A percentile compares a stretch with the other conserved stretches of the same genome.
phyloP scores from a whole-genome alignment of 2,888 invertebrate species.

The Diaprepes abbreviatus region DNA sequence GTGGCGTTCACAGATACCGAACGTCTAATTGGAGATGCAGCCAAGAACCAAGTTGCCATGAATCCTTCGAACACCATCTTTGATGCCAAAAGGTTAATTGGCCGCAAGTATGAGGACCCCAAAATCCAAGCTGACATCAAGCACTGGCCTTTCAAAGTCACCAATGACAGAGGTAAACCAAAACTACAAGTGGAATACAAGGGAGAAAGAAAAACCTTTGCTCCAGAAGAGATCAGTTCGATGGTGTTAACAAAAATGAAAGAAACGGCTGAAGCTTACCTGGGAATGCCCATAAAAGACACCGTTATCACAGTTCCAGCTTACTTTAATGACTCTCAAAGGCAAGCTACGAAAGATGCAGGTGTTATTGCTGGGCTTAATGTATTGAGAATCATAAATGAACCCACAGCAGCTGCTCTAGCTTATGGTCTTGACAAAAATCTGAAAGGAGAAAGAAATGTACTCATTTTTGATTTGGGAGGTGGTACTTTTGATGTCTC shows the following conservation, averaged over 20 bases:
- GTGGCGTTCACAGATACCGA: slow-evolving; percentile 81
- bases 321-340: slow-evolving; percentile 86
- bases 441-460: slow-evolving; percentile 80
- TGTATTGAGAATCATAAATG: slow-evolving; percentile 90
- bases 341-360: slow-evolving; percentile 92
- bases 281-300: slow-evolving; percentile 64
- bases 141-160: slow-evolving; percentile 85
- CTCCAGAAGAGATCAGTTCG: slow-evolving; percentile 77
- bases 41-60: slow-evolving; percentile 80
- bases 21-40: slow-evolving; percentile 78
- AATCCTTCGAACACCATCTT: slow-evolving; percentile 81
- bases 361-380: slow-evolving; percentile 88
- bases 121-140: slow-evolving; percentile 85
- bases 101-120: slow-evolving; percentile 81
- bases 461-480: slow-evolving; percentile 82
- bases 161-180: slow-evolving; percentile 75
- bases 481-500: slow-evolving; percentile 96
- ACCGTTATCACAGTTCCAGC: slow-evolving; percentile 89
- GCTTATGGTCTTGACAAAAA: slow-evolving; percentile 88
- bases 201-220: slow-evolving; percentile 74
- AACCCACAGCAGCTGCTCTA: slow-evolving; percentile 90
- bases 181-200: slow-evolving; percentile 78
- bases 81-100: slow-evolving; percentile 83
- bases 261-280: background rate
- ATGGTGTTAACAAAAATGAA: slow-evolving; percentile 70